phyloP scores from a whole-genome alignment of 1,140 invertebrate genomes.

The Gryon sp. region DNA sequence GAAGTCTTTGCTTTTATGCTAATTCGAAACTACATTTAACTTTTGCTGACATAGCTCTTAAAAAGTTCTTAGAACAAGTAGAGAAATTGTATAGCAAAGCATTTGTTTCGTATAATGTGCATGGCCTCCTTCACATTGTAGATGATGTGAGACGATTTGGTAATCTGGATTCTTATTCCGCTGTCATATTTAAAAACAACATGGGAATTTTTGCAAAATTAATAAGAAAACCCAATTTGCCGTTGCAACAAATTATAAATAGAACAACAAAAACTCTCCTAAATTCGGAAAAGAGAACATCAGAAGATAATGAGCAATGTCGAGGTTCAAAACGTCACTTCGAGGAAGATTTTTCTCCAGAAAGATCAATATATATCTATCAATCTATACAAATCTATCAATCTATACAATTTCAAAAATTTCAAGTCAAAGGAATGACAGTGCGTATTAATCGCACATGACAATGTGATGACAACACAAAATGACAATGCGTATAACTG shows the following conservation, averaged over 20 bases:
- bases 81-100: slow-evolving; percentile 4
- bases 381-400: too few species aligned
- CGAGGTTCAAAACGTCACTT: too few species aligned
- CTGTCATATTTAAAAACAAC: slow-evolving; percentile 31
- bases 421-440: too few species aligned
- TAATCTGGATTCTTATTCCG: slow-evolving; percentile 21
- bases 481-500: too few species aligned
- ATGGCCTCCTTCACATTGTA: slow-evolving; percentile 26
- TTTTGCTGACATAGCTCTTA: slow-evolving; percentile 13
- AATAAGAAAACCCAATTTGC: slow-evolving; percentile 10
- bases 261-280: not conserved
- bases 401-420: too few species aligned
- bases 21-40: slow-evolving; percentile 3
- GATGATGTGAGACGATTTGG: slow-evolving; percentile 29
- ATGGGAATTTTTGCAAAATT: slow-evolving; percentile 29
- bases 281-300: slow-evolving; percentile 7
- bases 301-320: not conserved
- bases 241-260: slow-evolving; percentile 32
- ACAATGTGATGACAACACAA: too few species aligned
- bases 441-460: too few species aligned
- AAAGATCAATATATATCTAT: too few species aligned
- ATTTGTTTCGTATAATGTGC: slow-evolving; percentile 37
- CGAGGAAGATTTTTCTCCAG: too few species aligned
- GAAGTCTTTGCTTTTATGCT: slow-evolving; percentile 1
- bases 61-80: slow-evolving; percentile 9